These are phyloP conservation scores for Ranitomeya imitator DNA, from an alignment of 2,113 vertebrate species.

Conservation along the genomic window DNA sequence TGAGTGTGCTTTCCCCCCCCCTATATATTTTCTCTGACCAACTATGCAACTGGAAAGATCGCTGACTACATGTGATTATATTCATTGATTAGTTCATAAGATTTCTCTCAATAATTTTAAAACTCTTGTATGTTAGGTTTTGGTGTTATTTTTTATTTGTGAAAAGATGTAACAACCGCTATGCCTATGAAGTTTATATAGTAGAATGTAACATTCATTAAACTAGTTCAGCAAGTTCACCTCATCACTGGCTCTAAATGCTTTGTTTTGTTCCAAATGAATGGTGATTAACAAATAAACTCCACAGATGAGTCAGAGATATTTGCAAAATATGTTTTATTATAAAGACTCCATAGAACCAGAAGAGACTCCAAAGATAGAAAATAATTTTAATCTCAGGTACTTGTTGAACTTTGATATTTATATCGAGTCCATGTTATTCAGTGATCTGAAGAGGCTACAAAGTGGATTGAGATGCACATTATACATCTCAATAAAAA, in stretches of 20 bases:
- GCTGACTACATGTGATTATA: too few relatives aligned
- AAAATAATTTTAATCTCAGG: neutral
- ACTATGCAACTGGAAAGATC: too few relatives aligned
- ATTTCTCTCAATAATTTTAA: too few relatives aligned
- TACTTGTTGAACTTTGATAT: conserved; percentile 5
- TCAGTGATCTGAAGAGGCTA: neutral
- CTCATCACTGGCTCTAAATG: neutral
- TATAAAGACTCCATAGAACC: neutral
- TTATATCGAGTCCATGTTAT: neutral
- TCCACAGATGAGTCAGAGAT: neutral
- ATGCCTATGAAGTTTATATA: neutral
- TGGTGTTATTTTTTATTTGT: neutral
- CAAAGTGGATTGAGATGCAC: neutral
- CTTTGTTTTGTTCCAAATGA: neutral
- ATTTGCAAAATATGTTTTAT: neutral
- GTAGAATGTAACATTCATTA: neutral
- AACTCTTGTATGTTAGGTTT: too few relatives aligned
- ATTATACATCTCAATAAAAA: neutral
- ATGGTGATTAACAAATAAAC: neutral
- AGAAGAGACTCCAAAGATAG: neutral
- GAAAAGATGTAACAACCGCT: neutral
- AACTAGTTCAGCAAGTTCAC: neutral
- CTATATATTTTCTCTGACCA: too few relatives aligned
- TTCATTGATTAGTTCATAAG: too few relatives aligned
- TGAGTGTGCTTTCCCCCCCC: too few relatives aligned